Conservation (phyloP, 1,140 invertebrate genomes). For the Artemia franciscana region DNA sequence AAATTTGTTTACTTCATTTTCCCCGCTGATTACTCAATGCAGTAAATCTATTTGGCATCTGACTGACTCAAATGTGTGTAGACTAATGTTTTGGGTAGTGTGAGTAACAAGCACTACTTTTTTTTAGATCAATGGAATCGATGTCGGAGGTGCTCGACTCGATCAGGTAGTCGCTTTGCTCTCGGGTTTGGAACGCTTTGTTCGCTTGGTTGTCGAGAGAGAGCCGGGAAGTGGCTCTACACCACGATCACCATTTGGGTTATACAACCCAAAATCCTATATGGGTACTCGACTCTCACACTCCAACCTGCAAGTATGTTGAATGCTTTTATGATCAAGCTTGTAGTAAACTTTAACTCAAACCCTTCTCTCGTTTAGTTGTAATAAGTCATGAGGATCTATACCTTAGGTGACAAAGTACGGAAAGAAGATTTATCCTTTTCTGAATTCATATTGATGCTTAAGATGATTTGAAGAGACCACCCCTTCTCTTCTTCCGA, state of each 20-base stretch:
- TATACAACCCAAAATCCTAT: constrained; percentile 32
- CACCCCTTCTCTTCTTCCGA: too few species aligned
- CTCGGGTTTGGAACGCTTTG: constrained; percentile 64
- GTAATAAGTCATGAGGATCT: too few species aligned
- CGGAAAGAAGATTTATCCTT: too few species aligned
- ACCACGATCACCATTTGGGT: constrained; percentile 32
- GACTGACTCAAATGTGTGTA: constrained; percentile 5
- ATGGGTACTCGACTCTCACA: constrained; percentile 45
- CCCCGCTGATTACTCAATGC: neutral
- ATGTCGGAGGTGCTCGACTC: constrained; percentile 67
- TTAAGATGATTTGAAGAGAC: too few species aligned
- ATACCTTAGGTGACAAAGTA: too few species aligned
- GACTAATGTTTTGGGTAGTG: neutral
- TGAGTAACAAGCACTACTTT: too few species aligned
- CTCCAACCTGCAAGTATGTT: constrained; percentile 26
- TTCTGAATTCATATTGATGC: too few species aligned
- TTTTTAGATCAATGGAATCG: constrained; percentile 70
- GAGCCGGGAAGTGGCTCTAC: constrained; percentile 24
- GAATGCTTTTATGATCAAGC: too few species aligned
- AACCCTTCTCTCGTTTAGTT: too few species aligned
- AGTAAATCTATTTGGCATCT: neutral
- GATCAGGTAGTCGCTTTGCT: constrained; percentile 71
- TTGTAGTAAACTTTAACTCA: too few species aligned
- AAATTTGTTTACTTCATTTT: neutral
- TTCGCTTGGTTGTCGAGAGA: constrained; percentile 61